A percentile compares a stretch with the other conserved stretches of the same genome.
phyloP scores from a whole-genome alignment of 2,888 invertebrate species.

The Antheraea assamensis region DNA sequence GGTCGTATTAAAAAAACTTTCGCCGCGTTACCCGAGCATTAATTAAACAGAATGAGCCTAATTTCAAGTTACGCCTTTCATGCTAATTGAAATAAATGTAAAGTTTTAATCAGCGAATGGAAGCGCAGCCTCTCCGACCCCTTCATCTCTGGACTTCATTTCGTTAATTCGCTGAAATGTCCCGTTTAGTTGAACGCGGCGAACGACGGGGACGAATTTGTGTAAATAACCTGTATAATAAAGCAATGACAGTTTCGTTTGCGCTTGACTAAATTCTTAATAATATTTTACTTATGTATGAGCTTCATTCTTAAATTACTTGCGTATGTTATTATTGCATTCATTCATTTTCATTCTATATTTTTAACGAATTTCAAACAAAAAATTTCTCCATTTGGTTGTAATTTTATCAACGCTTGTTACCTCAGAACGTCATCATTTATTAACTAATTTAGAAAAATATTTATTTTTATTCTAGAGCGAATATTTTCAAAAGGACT shows the following conservation, averaged over 20 bases:
- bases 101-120: constrained; percentile 63
- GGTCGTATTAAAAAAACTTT: constrained; percentile 47
- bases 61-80: constrained; percentile 67
- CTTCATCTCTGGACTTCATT: constrained; percentile 31
- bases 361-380: no score
- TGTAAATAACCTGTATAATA: constrained; percentile 13
- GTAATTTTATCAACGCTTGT: no score
- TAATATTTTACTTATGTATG: neutral
- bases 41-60: constrained; percentile 68
- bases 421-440: no score
- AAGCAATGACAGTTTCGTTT: constrained; percentile 10
- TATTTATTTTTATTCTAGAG: no score
- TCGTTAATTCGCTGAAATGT: constrained; percentile 7
- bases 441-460: no score
- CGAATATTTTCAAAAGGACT: no score
- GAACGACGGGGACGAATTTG: constrained; percentile 10
- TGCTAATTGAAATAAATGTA: constrained; percentile 72
- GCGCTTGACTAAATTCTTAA: neutral
- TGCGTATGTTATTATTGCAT: neutral
- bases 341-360: no score
- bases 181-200: neutral
- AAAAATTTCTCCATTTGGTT: no score
- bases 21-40: constrained; percentile 44
- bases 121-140: constrained; percentile 25
- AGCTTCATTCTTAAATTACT: neutral